A percentile compares a stretch with the other conserved stretches of the same genome.
phyloP scores from a whole-genome alignment of 2,888 invertebrate genomes.

The Patella ulyssiponensis region DNA sequence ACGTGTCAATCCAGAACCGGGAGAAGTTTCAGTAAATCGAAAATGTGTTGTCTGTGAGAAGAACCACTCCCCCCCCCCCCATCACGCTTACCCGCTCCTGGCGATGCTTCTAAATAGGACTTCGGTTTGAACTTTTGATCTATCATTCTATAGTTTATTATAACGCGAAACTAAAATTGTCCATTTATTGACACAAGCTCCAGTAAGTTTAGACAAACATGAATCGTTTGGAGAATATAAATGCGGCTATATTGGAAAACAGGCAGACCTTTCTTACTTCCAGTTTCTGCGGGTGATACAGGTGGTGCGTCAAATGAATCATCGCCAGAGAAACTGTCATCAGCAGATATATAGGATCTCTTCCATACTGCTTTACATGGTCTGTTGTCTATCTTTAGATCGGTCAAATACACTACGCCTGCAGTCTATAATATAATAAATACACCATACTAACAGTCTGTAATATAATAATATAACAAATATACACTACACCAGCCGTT shows the following conservation, averaged over 20 bases:
- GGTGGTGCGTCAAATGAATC: background rate
- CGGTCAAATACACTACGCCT: conserved; percentile 76
- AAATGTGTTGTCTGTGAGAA: conserved; percentile 44
- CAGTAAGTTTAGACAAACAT: too few relatives aligned
- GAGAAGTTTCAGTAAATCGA: conserved; percentile 46
- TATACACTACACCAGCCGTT: too few relatives aligned
- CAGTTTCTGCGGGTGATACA: background rate
- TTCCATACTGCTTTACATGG: conserved; percentile 60
- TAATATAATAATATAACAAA: too few relatives aligned
- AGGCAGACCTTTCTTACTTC: too few relatives aligned
- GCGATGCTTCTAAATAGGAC: background rate
- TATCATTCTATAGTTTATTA: too few relatives aligned
- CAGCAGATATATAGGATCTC: background rate
- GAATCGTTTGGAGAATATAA: too few relatives aligned
- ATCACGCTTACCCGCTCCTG: conserved; percentile 3
- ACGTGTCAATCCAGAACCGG: too few relatives aligned
- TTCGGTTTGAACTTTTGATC: too few relatives aligned
- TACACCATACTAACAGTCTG: too few relatives aligned
- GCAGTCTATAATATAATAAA: conserved; percentile 46
- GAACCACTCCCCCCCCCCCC: background rate
- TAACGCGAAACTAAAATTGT: too few relatives aligned
- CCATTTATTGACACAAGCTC: too few relatives aligned
- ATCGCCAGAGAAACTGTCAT: background rate
- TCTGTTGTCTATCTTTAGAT: conserved; percentile 75
- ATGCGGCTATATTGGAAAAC: too few relatives aligned